Percentiles rank a stretch among this genome's conserved stretches.
These are phyloP conservation scores for Syrmaticus mikado DNA, from an alignment of 2,113 vertebrate species.

Conservation along the genomic window DNA sequence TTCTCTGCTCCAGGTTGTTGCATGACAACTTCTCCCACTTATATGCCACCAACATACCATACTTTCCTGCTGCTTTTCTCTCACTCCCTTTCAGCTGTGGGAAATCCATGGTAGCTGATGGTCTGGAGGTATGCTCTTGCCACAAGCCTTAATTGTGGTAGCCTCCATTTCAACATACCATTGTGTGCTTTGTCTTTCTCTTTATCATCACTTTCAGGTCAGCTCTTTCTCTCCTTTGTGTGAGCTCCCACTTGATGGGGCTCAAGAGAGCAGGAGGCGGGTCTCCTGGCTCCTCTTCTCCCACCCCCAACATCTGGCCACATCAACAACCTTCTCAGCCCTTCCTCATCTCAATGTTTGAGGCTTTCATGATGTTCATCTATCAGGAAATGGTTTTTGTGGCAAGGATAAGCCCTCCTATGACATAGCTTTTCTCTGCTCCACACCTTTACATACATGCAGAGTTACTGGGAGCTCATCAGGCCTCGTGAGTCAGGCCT, in stretches of 20 bases:
- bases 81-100: background rate
- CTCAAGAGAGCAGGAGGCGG: background rate
- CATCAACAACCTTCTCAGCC: background rate
- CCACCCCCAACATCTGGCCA: rapidly evolving
- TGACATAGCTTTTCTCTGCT: background rate
- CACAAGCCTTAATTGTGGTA: background rate
- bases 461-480: rapidly evolving
- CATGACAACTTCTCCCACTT: background rate
- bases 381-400: background rate
- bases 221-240: background rate
- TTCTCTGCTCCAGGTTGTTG: background rate
- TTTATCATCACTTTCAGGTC: background rate
- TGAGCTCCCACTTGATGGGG: rapidly evolving
- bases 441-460: background rate
- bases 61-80: background rate
- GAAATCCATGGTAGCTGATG: background rate
- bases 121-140: background rate
- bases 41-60: background rate
- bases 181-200: background rate
- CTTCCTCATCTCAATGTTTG: background rate
- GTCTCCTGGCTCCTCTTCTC: background rate
- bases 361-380: background rate
- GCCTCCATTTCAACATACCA: background rate
- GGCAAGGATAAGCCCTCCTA: background rate
- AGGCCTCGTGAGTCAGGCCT: background rate